Percentiles rank a stretch among this genome's conserved stretches.
Evolutionary conservation across 2,113 vertebrate genomes (phyloP).

Genomic region (Xenopus tropicalis): UCB_Xtro_10.0 CM004447.2:129002501-129003000

Average conservation of each 20-base stretch:
- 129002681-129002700: constrained; percentile 5
- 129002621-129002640: not conserved
- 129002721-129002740: constrained; percentile 1
- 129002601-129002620: not conserved
- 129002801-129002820: not conserved
- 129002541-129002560: not conserved
- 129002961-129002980: too few relatives aligned
- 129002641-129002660: not conserved
- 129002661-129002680: not conserved
- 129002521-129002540: too few relatives aligned
- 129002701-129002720: constrained; percentile 24
- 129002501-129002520: too few relatives aligned
- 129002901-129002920: too few relatives aligned
- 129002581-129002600: not conserved
- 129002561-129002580: not conserved
- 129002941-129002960: too few relatives aligned
- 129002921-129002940: too few relatives aligned
- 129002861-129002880: too few relatives aligned
- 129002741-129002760: not conserved
- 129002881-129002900: too few relatives aligned
- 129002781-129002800: not conserved
- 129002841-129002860: not conserved
- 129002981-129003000: too few relatives aligned
- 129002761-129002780: not conserved
- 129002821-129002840: not conserved